Evolutionary conservation across 2,888 invertebrate species (phyloP), one percentile per base, ranked within the genome.

Genomic region (Malacosoma neustria): DNA sequence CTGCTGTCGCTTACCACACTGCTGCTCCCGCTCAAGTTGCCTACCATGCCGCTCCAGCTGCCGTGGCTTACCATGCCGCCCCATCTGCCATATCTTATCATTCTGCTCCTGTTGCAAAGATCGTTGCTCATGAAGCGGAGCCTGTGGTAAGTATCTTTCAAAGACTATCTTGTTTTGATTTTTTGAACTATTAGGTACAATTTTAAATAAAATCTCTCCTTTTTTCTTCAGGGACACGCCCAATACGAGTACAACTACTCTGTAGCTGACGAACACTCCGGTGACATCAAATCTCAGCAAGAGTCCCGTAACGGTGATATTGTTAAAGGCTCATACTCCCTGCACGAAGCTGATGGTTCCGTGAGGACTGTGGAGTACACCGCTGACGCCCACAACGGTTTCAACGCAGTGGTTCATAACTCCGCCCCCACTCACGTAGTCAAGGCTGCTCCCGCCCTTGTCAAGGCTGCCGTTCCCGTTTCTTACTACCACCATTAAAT

Each of bases 341-440:
- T 87, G 49, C 71, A 72, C 41, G 84, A 87, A 59, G 76, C 87
- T 37, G 87, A 87, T 53, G 86, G 86, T 49, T 84, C 85, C 57
- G 57, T 77, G 57, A 71, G 85, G 41, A 82, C 77, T 38, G 87
- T 87, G 45, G 70, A 81, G 56, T 85, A 87, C 68, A 61, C 79
- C 47, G 79, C 82, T 41, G 81, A 82, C 47, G 77, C 74, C 53
- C 76, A 84, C 66, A 76, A 60, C 54, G 86, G 86, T 13, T 71
- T 72, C 63, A 72, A 72, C 61, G 63, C 71, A 30, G 64, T 68
- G 33, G 68, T 68, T 39, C 60, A 64, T 61, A 61, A 65, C 63
- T 45, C 57, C 36, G 68, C 67, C 11, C 63, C 69, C 43, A 63
- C 60, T 5, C 35, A 50, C 32, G 42, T 49, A 36, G 38, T 51